Conservation (phyloP, 2,888 invertebrate genomes). For the Invenusta paracnida region DNA sequence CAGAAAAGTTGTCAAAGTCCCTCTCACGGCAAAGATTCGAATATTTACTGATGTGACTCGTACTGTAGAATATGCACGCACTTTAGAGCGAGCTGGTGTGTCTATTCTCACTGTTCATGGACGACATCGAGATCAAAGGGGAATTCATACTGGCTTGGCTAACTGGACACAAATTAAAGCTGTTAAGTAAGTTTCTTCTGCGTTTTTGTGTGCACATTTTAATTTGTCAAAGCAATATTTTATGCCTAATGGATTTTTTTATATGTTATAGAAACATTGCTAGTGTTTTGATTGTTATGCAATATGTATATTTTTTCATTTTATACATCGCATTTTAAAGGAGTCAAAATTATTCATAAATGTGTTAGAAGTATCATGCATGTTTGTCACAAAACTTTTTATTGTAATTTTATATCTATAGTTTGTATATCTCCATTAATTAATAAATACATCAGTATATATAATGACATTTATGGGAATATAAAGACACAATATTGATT, state of each 20-base stretch:
- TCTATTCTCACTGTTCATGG: constrained; percentile 81
- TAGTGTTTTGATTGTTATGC: neutral
- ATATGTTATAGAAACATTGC: neutral
- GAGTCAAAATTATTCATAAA: too few relatives aligned
- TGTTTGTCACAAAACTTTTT: too few relatives aligned
- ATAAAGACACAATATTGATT: too few relatives aligned
- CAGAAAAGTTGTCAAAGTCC: constrained; percentile 63
- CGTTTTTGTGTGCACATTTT: too few relatives aligned
- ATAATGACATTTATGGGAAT: too few relatives aligned
- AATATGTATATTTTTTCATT: too few relatives aligned
- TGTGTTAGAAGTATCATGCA: too few relatives aligned
- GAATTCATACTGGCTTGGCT: constrained; percentile 87
- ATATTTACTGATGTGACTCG: constrained; percentile 78
- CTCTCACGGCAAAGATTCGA: constrained; percentile 93
- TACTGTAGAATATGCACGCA: constrained; percentile 83
- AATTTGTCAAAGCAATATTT: neutral
- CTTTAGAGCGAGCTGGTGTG: constrained; percentile 83
- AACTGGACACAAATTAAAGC: constrained; percentile 87
- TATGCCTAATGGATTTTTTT: neutral
- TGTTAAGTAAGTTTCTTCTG: constrained; percentile 69
- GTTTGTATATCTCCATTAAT: too few relatives aligned
- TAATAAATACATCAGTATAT: too few relatives aligned
- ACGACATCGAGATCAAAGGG: constrained; percentile 87
- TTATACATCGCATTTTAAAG: too few relatives aligned
- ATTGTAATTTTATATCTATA: too few relatives aligned